Percentiles rank a stretch among this genome's conserved stretches.
Evolutionary conservation across 1,140 invertebrate genomes (phyloP).

Genomic region (Oncopodura yosiiana): DNA sequence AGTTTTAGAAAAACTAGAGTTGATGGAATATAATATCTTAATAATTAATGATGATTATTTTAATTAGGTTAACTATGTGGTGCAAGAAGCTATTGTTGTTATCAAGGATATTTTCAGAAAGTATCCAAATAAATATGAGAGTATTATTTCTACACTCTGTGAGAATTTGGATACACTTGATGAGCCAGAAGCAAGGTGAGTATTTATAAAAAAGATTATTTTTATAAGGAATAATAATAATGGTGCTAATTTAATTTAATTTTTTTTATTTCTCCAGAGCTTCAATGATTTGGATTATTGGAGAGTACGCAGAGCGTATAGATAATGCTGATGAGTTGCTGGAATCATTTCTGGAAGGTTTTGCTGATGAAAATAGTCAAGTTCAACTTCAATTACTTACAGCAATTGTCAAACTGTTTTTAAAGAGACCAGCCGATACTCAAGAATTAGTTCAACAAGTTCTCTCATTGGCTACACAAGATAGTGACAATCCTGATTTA

Average conservation of each 20-base stretch:
- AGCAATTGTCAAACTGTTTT: constrained; percentile 95
- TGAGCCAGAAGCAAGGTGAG: constrained; percentile 84
- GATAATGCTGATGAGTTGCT: constrained; percentile 98
- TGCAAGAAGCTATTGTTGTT: constrained; percentile 99
- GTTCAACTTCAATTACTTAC: constrained; percentile 94
- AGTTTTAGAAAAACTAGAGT: background rate
- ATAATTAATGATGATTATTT: background rate
- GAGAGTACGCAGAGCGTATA: constrained; percentile 97
- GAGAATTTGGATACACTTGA: constrained; percentile 98
- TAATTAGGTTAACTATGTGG: constrained; percentile 85
- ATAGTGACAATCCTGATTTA: constrained; percentile 99
- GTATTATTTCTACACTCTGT: constrained; percentile 97
- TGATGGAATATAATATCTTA: background rate
- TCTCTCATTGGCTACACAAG: constrained; percentile 53
- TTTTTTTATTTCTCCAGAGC: constrained; percentile 50
- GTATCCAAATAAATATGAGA: constrained; percentile 99
- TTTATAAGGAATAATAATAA: background rate
- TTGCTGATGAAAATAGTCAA: constrained; percentile 98
- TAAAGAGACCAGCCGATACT: constrained; percentile 95
- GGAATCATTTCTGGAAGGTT: constrained; percentile 98
- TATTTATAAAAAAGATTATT: background rate
- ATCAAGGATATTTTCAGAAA: constrained; percentile 99
- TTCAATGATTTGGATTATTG: constrained; percentile 99
- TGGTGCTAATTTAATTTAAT: constrained; percentile 2
- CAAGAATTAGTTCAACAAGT: constrained; percentile 89